phyloP scores from a whole-genome alignment of 2,113 vertebrate species.

The Austrofundulus limnaeus region DNA sequence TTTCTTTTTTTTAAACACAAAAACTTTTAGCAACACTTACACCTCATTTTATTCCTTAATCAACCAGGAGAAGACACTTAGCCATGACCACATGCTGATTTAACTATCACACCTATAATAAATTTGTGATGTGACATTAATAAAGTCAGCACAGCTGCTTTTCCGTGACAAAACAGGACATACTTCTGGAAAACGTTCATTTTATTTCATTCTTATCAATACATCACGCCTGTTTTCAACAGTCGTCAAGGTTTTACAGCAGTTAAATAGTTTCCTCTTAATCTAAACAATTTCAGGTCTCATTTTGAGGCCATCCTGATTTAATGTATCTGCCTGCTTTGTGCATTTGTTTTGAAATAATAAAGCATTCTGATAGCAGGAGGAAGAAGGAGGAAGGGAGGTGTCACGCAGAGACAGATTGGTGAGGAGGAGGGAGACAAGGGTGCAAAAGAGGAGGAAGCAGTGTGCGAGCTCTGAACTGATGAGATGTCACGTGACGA shows the following conservation, averaged over 20 bases:
- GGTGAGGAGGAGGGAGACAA: constrained; percentile 21
- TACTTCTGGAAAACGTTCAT: background rate
- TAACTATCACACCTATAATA: background rate
- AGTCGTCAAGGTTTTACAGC: too few species aligned
- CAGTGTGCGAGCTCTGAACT: constrained; percentile 31
- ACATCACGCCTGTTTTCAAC: constrained; percentile 7
- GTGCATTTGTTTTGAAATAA: constrained; percentile 44
- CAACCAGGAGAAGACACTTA: background rate
- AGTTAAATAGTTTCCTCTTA: constrained; percentile 39
- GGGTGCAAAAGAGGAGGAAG: constrained; percentile 26
- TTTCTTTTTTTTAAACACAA: background rate
- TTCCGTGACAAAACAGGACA: background rate
- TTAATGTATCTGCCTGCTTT: constrained; percentile 49
- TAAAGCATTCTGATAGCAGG: constrained; percentile 49
- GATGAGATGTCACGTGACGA: constrained; percentile 18
- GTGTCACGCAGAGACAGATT: constrained; percentile 45
- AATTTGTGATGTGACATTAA: constrained; percentile 1
- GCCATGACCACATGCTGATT: background rate
- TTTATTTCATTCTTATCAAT: constrained; percentile 2
- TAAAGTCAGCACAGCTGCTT: background rate
- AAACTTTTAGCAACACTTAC: constrained; percentile 2
- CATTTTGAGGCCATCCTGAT: constrained; percentile 22
- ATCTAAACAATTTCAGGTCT: constrained; percentile 37
- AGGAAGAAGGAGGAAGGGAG: constrained; percentile 47
- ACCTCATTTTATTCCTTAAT: background rate